Base-by-base conservation (phyloP, 2,113 vertebrate species). In the Crotalus viridis region DNA sequence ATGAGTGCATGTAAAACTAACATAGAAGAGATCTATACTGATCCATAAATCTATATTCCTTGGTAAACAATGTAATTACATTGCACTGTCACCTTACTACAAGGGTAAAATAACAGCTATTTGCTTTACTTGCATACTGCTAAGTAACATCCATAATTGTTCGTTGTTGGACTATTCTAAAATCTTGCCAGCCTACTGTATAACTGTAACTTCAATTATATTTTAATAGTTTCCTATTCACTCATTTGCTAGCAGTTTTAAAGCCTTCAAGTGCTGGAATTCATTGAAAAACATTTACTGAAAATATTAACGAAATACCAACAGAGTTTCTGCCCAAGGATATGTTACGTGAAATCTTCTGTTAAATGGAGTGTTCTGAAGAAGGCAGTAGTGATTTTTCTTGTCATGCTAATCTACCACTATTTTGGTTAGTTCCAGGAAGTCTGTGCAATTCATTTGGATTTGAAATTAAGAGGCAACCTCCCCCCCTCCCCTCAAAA, bases 221-320 rank as follows among this genome's bases (percentile, higher is more conserved):
- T 93, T 93, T 90, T 93, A 94, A 85, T 33, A 91, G 57, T 8
- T 52, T 90, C 1, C 10, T 33, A 87, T 94, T 91, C 6, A 54
- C 39, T 26, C 51, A 89, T 91, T 94, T 91, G 88, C 90, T 59
- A 85, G 92, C 90, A 88, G 1, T 92, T 85, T 43, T 9, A 94
- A 92, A 74, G 94, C 88, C 81, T 55, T 57, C 46, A 86, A 1
- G 48, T 17, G 5, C 13, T 91, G 51, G 55, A 88, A 24, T 94
- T 91, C 85, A 91, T 69, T 0, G 0, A 93, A 87, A 86, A 94
- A 93, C 51, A 48, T 92, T 43, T 87, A 54, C 92, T 87, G 21
- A 85, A 96, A 91, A 93, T 92, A 94, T 89, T 89, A 94, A 57
- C 74, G 51, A 92, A 64, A 13, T 64, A 95, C 91, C 91, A 86